Evolutionary conservation across 2,888 invertebrate species (phyloP), one percentile per base, ranked within the genome.

Genomic region (Isotomurus palustris): DNA sequence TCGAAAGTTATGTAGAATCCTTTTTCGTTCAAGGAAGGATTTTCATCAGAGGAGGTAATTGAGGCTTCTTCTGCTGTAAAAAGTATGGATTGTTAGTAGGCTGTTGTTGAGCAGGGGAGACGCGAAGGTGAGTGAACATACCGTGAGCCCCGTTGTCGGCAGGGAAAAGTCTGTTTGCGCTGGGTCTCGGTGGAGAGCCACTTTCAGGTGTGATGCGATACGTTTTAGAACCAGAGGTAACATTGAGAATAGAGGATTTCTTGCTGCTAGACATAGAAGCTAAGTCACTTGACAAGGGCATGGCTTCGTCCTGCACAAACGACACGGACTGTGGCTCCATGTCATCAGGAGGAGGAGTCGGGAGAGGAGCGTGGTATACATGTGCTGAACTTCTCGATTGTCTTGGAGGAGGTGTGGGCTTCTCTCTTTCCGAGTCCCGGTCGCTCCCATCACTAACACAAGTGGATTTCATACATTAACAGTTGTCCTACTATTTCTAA

Each of bases 321-420:
- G 91, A 91, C 72, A 92, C 91, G 78, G 88, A 91, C 75, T 92
- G 92, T 0, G 92, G 91, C 72, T 90, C 91, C 91, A 92, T 91
- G 73, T 90, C 90, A 73, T 89, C 90, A 22, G 83, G 83, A 53
- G 85, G 82, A 27, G 84, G 85, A 14, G 83, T 81, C 41, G 84
- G 83, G 45, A 84, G 79, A 1, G 84, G 81, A 10, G 82, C 80
- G 63, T 82, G 83, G 44, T 77, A 67, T 59, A 76, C 69, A 58
- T 74, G 62, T 77, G 45, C 81, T 69, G 63, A 55, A n/a, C 54
- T 25, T 32, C 60, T 54, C 22, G 64, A 52, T 43, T 66, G 65
- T 43, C 68, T 32, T 28, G 68, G 70, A 35, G 70, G 68, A 48
- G 71, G 66, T n/a, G 66, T 68, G 27, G 69, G 69, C 35, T 67